Base-by-base conservation (phyloP, 2,113 vertebrate genomes). In the Oceanites oceanicus region DNA sequence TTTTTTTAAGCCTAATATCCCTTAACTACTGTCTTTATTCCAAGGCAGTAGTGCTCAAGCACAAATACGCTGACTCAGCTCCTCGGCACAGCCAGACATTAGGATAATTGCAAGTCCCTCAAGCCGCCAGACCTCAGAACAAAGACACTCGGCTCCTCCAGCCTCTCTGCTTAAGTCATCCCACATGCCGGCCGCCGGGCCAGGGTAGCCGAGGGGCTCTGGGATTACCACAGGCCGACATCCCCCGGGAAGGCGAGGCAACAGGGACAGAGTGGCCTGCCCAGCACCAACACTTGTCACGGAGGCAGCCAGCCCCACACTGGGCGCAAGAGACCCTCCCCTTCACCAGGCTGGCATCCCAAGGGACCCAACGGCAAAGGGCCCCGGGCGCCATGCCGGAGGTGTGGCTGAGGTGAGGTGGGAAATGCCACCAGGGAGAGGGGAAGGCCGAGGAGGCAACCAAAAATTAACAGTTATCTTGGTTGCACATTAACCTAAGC, bases 101-200 rank as follows among this genome's bases (percentile, higher is more conserved):
- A 52, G 42, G 55, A 78, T 78, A 85, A 96, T 5, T 75, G 15
- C 79, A 75, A 71, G 74, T 88, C 75, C 71, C 65, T 90, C 93
- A 59, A 93, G 84, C 76, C 0, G 1, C 62, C 77, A 91, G 86
- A 87, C 27, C 53, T 93, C 89, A 73, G 66, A 91, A 93, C 88
- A 95, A 91, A 96, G 95, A 93, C 78, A 86, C 44, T 40, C 8
- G 1, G 50, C 50, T 92, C 68, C 88, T 93, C 76, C 76, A 81
- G 63, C 40, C 38, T 38, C 63, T 66, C 76, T 71, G 26, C 76
- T 86, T 67, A 94, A 95, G 40, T 34, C 0, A 0, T 74, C 82
- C 88, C 90, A 83, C 49, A 61, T 47, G 75, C 5, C 2, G 0
- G 49, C 70, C 8, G 4, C n/a, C 1, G 3, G 4, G 3, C 45